Base-by-base conservation (phyloP, 2,888 invertebrate species). In the Cantharis rustica region DNA sequence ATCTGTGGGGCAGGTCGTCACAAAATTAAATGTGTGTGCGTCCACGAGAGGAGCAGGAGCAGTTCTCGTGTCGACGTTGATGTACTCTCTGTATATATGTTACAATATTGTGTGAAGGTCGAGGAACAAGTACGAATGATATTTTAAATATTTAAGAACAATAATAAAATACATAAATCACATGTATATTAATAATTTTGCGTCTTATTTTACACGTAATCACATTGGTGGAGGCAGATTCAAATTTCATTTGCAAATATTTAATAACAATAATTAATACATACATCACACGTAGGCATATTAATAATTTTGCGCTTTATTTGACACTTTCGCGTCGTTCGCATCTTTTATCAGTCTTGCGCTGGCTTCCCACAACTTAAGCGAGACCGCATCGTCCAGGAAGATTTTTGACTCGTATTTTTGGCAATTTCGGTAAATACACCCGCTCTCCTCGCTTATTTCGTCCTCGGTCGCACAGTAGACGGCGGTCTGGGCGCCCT, bases 401-500 rank as follows among this genome's bases (percentile, higher is more conserved):
- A 90, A 88, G 69, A 91, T 89, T 78, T 90, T 92, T 0, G 93
- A 92, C 70, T 88, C 88, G 85, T 91, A 93, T 73, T 90, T 90
- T 20, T 89, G 89, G 84, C 95, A 95, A 86, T 96, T 93, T 68
- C 93, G 91, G 87, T 95, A 96, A 84, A 95, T 91, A 80, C 90
- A 90, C 10, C 96, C 96, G 16, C 92, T 92, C 83, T 93, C 92
- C 0, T 92, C 91, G 15, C 88, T 88, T 26, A 92, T 85, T 2
- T 84, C 83, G 3, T 88, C 88, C 78, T 94, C 93, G 0, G 94
- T 92, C 0, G 95, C 94, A 85, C 95, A 95, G 87, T 93, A 93
- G 11, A 96, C 88, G 17, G 95, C 91, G 1, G 95, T 95, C 87
- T 96, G 94, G 0, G 94, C 92, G 64, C 96, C 96, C 95, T 96